Percentiles rank a stretch among this genome's conserved stretches.
These are phyloP conservation scores for Bagarius yarrelli DNA, from an alignment of 2,113 vertebrate species.

Conservation along the genomic window DNA sequence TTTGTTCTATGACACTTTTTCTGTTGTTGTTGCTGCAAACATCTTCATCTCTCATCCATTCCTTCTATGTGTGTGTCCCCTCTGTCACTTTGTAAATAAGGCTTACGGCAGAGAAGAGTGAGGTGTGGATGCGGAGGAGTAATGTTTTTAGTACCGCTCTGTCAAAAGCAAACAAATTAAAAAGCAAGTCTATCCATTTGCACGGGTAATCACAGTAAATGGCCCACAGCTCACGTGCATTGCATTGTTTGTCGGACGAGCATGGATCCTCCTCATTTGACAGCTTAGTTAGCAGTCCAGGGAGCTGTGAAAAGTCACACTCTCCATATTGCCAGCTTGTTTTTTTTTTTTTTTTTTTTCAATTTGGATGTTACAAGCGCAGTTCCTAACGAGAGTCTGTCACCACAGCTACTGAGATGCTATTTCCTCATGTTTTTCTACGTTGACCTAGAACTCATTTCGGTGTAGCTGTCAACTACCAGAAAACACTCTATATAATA, in stretches of 20 bases:
- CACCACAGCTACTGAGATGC: conserved; percentile 22
- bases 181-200: conserved; percentile 59
- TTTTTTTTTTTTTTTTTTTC: conserved; percentile 54
- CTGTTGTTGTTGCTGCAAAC: conserved; percentile 17
- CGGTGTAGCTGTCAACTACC: background rate
- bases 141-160: conserved; percentile 53
- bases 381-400: conserved; percentile 38
- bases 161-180: conserved; percentile 54
- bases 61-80: conserved; percentile 18
- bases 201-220: conserved; percentile 64
- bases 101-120: conserved; percentile 38
- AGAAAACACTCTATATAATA: background rate
- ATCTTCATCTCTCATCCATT: conserved; percentile 35
- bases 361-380: conserved; percentile 57
- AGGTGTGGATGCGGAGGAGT: conserved; percentile 56
- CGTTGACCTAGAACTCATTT: conserved; percentile 14
- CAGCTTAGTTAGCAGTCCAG: conserved; percentile 75
- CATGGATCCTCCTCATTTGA: conserved; percentile 69
- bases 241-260: conserved; percentile 65
- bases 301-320: conserved; percentile 75
- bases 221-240: conserved; percentile 66
- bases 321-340: conserved; percentile 53
- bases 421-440: conserved; percentile 23
- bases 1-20: conserved; percentile 48
- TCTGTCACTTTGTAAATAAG: conserved; percentile 39